Base-by-base conservation (phyloP, 1,140 invertebrate genomes). In the Calycopis cecrops region DNA sequence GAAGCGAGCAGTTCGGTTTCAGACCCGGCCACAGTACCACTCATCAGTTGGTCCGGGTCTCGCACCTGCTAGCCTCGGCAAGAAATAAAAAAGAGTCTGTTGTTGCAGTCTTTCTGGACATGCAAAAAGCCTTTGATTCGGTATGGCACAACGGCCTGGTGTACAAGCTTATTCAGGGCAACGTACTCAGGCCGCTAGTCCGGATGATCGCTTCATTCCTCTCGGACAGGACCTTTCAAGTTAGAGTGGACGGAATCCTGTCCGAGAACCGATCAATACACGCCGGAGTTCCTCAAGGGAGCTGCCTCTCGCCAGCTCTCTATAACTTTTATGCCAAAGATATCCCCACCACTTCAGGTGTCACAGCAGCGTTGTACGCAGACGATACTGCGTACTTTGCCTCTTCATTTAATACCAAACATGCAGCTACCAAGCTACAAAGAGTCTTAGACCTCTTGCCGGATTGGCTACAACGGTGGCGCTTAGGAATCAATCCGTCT, bases 1-100 rank as follows among this genome's bases (percentile, higher is more conserved):
- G 62, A 0, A 40, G 49, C 6, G 70, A 79, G 40, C 76, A 86
- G 44, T 73, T 72, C 42, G 81, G 79, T 0, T 84, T 85, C 52
- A 51, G 72, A 21, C 9, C 58, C 14, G 59, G 62, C 0, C 71
- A 77, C 34, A 74, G 63, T 37, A 78, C 78, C 0, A 67, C 61
- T 0, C 55, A 55, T 0, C 70, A 69, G 28, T 28, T 73, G 12
- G 35, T 60, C 4, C 52, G 67, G 35, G 67, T 72, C 2, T 35
- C 67, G 6, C 59, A 65, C 55, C 9, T 35, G 1, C 4, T 54
- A 6, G 16, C 57, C 1, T 17, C 10, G 14, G 50, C 63, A 7
- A 55, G 63, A 0, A 67, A 71, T 38, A 61, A 64, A 33, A 60
- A 55, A 16, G 61, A 66, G 40, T 58, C 57, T 9, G 62, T 53